Conservation (phyloP, 2,888 invertebrate genomes). For the Tetragnatha montana region DNA sequence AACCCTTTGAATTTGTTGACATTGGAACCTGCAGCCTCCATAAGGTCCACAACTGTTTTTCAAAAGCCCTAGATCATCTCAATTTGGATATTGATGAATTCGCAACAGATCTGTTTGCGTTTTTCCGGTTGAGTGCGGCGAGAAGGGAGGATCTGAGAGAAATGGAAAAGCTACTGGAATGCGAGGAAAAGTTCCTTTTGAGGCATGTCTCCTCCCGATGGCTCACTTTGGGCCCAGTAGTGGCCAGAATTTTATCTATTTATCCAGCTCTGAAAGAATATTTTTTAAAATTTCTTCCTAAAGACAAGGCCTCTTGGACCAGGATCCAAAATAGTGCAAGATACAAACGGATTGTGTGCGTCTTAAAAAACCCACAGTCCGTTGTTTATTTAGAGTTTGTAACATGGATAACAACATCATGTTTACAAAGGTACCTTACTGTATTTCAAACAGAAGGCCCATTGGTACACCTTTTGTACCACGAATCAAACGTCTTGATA, state of each 20-base stretch:
- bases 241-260: neutral
- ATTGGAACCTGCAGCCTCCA: neutral
- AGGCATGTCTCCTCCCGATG: neutral
- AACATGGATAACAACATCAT: neutral
- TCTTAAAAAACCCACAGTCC: neutral
- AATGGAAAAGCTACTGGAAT: neutral
- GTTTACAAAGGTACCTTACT: neutral
- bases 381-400: constrained; percentile 1
- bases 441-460: constrained; percentile 1
- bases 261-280: too few species aligned
- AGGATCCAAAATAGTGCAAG: neutral
- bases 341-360: neutral
- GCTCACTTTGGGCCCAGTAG: neutral
- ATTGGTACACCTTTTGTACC: neutral
- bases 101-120: neutral
- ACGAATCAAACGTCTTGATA: neutral
- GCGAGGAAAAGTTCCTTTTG: constrained; percentile 2
- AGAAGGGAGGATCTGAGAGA: neutral
- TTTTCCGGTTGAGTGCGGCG: neutral
- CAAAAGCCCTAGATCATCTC: neutral
- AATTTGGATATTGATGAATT: neutral
- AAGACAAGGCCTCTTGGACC: too few species aligned
- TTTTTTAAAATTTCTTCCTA: too few species aligned
- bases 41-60: neutral
- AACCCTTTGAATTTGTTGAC: neutral